Evolutionary conservation across 2,113 vertebrate genomes (phyloP), one percentile per base, ranked within the genome.

Genomic region (Spilogale gracilis): DNA sequence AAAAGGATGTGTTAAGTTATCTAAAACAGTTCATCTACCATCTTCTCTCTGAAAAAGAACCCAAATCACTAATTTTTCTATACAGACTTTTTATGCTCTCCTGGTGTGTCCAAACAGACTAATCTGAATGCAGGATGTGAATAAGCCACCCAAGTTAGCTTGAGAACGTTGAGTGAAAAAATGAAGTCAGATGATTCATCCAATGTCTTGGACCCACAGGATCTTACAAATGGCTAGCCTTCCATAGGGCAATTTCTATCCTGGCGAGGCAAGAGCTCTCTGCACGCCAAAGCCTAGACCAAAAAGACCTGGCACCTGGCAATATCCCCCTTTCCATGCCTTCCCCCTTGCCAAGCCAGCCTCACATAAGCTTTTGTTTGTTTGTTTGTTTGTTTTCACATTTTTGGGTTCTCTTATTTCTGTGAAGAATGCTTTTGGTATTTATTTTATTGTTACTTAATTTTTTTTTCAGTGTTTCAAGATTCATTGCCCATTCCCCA

Each of bases 1-100:
- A 89, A 79, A 76, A 32, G 21, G 84, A 97, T 25, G 90, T 96
- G 95, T 90, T 78, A 97, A 61, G 56, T 61, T 93, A 61, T 91
- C 76, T 84, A 90, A 97, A 95, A 86, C 73, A 96, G 83, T 88
- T 96, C 21, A 16, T 88, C 73, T 87, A 50, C 65, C 30, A 74
- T 73, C 23, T 94, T 92, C 52, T 95, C 25, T 91, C 76, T 83
- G 69, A 85, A 94, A 91, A 98, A 88, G 8, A 94, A 20, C 27
- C 38, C 69, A 91, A 86, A 84, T 81, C 30, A n/a, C 87, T 96
- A 43, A 82, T 91, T 97, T 87, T 87, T 86, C 69, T 67, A 63
- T 63, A 32, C n/a, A 91, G 52, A 6, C 7, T 32, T 95, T 81
- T 90, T 38, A 74, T 82, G 58, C 16, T 73, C 30, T 86, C 73